Conservation (phyloP, 2,113 vertebrate genomes). For the Polyodon spathula region DNA sequence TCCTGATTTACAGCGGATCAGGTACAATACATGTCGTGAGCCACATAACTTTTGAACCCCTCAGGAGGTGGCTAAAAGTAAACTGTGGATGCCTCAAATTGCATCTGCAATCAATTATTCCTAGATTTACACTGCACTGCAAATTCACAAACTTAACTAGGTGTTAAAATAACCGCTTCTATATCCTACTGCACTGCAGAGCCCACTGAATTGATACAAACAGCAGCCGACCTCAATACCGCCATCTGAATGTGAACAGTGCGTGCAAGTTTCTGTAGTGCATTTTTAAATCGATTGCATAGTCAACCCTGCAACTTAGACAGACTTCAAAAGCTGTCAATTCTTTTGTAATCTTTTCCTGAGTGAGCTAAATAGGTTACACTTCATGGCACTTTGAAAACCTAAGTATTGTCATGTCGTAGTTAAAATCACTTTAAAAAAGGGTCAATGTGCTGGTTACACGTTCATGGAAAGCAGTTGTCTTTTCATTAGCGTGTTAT, state of each 20-base stretch:
- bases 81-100: constrained; percentile 33
- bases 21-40: constrained; percentile 29
- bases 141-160: too few species aligned
- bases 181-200: too few species aligned
- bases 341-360: background rate
- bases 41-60: constrained; percentile 36
- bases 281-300: too few species aligned
- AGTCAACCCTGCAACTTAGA: background rate
- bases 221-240: background rate
- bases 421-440: too few species aligned
- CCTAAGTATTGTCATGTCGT: too few species aligned
- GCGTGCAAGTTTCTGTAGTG: too few species aligned
- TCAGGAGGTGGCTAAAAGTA: constrained; percentile 19
- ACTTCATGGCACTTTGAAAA: too few species aligned
- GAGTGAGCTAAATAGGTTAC: too few species aligned
- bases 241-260: background rate
- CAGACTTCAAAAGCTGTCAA: background rate
- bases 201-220: too few species aligned
- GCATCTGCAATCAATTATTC: constrained; percentile 33
- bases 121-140: background rate
- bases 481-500: too few species aligned
- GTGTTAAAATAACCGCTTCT: too few species aligned
- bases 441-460: too few species aligned
- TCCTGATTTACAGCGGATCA: constrained; percentile 37
- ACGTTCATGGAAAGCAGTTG: background rate